Conservation (phyloP, 1,140 invertebrate species). For the Anastrepha obliqua region DNA sequence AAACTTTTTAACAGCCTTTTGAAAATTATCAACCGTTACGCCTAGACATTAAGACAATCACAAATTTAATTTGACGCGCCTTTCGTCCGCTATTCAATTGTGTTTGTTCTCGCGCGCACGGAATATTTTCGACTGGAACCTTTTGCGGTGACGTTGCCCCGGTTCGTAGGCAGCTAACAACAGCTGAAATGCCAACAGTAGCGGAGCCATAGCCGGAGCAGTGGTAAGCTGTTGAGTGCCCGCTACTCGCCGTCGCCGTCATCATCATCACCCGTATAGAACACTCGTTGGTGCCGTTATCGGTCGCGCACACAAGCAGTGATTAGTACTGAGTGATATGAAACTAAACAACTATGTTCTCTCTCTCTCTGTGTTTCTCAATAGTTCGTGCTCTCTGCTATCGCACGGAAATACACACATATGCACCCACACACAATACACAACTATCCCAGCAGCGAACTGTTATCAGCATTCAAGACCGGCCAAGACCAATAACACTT, state of each 20-base stretch:
- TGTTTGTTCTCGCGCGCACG: slow-evolving; percentile 47
- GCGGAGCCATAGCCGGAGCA: neutral
- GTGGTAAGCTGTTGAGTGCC: neutral
- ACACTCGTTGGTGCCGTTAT: slow-evolving; percentile 38
- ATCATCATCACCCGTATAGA: neutral
- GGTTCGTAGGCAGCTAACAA: slow-evolving; percentile 22
- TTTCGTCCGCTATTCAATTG: slow-evolving; percentile 45
- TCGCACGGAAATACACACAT: neutral
- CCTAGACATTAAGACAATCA: neutral
- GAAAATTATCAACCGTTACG: slow-evolving; percentile 17
- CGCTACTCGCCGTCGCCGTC: neutral
- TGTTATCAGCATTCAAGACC: slow-evolving; percentile 26
- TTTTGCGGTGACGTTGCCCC: slow-evolving; percentile 25
- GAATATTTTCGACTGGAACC: slow-evolving; percentile 44
- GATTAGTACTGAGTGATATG: neutral
- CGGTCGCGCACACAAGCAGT: neutral
- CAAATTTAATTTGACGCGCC: slow-evolving; percentile 5
- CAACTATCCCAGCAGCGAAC: neutral
- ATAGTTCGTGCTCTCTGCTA: neutral
- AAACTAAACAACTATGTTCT: neutral
- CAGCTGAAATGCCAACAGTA: slow-evolving; percentile 35
- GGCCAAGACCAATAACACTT: slow-evolving; percentile 29
- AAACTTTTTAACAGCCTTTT: neutral
- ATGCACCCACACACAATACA: neutral
- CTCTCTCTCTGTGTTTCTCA: neutral